Evolutionary conservation across 2,113 vertebrate genomes (phyloP).

Genomic region (Ammodytes marinus): DNA sequence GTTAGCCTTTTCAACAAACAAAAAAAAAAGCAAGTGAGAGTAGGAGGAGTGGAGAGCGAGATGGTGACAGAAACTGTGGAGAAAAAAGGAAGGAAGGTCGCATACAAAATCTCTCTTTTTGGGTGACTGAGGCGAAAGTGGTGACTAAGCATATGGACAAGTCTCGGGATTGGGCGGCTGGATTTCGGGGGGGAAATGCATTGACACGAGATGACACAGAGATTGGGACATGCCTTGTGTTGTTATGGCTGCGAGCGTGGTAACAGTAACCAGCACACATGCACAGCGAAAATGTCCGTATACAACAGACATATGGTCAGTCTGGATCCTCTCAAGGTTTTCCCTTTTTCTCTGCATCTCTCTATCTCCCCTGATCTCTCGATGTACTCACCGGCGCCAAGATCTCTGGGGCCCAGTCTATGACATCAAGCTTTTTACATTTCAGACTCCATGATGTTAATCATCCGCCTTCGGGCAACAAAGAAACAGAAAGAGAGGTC

Average conservation of each 20-base stretch:
- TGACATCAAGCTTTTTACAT: conserved; percentile 74
- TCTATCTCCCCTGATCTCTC: conserved; percentile 26
- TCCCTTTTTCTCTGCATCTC: conserved; percentile 13
- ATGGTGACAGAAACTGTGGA: conserved; percentile 48
- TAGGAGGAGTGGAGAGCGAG: conserved; percentile 34
- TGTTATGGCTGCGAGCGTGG: conserved; percentile 7
- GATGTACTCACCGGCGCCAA: conserved; percentile 36
- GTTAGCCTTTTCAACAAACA: conserved; percentile 60
- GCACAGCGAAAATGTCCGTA: neutral
- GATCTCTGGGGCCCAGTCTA: conserved; percentile 56
- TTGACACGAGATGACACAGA: neutral
- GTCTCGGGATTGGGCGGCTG: conserved; percentile 1
- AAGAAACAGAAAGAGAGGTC: conserved; percentile 12
- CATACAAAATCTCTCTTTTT: conserved; percentile 35
- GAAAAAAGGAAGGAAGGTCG: conserved; percentile 3
- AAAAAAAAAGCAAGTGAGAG: conserved; percentile 42
- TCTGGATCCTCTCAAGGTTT: conserved; percentile 3
- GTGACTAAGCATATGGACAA: conserved; percentile 31
- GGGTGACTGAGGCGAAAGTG: neutral
- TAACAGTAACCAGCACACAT: neutral
- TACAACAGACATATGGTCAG: neutral
- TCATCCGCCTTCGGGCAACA: conserved; percentile 74
- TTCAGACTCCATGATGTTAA: conserved; percentile 79
- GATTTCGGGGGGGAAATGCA: neutral
- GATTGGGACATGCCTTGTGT: neutral